These are phyloP conservation scores for Tretioscincus oriximinensis DNA, from an alignment of 2,113 vertebrate species.

Conservation along the genomic window DNA sequence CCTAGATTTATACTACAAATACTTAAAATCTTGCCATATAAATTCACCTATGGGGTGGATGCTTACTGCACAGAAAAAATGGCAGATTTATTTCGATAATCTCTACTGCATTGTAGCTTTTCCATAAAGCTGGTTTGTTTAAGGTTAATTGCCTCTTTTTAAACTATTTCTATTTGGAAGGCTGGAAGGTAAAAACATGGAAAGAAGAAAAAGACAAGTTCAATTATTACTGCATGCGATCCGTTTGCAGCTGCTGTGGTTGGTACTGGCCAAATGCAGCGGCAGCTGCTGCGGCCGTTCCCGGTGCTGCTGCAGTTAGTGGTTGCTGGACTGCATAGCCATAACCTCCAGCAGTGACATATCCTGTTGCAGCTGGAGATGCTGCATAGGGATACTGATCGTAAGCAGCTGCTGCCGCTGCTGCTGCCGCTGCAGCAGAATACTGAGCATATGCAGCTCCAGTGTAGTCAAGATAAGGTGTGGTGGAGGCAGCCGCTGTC, in stretches of 20 bases:
- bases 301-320: conserved; percentile 81
- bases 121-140: conserved; percentile 72
- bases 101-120: conserved; percentile 46
- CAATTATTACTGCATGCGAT: conserved; percentile 94
- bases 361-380: conserved; percentile 87
- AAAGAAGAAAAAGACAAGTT: conserved; percentile 56
- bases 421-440: conserved; percentile 78
- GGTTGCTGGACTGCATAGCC: conserved; percentile 94
- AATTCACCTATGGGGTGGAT: conserved; percentile 49
- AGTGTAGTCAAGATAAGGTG: conserved; percentile 96
- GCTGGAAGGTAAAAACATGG: conserved; percentile 52
- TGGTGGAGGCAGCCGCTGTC: conserved; percentile 82
- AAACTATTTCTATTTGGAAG: conserved; percentile 68
- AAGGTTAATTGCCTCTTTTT: conserved; percentile 59
- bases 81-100: conserved; percentile 58
- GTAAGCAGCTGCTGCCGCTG: conserved; percentile 81
- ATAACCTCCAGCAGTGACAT: conserved; percentile 87
- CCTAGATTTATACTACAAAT: conserved; percentile 63
- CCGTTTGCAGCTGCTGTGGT: conserved; percentile 94
- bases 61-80: conserved; percentile 63
- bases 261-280: conserved; percentile 95
- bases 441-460: conserved; percentile 95
- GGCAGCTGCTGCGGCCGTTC: conserved; percentile 83
- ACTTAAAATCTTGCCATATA: conserved; percentile 48
- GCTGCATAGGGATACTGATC: conserved; percentile 96